A percentile compares a stretch with the other conserved stretches of the same genome.
These are phyloP conservation scores for Drosophila willistoni DNA, from an alignment of 1,140 invertebrate genomes.

Conservation along the genomic window DNA sequence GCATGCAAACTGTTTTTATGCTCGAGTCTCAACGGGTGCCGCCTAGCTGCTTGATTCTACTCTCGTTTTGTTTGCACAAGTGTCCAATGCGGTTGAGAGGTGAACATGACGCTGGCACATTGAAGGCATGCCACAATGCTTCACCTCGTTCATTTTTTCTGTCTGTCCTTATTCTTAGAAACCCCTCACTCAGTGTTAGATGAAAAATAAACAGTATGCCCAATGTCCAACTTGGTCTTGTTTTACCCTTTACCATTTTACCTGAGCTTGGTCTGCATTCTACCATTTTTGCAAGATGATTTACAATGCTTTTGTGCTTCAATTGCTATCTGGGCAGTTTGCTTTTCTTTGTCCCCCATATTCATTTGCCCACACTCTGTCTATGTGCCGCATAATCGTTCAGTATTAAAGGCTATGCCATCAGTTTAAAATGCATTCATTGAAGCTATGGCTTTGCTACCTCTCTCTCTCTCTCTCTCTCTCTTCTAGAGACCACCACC, in stretches of 20 bases:
- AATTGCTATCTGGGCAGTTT: not conserved
- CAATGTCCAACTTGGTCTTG: slow-evolving; percentile 43
- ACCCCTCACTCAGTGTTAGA: slow-evolving; percentile 52
- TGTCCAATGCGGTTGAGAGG: slow-evolving; percentile 78
- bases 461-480: too few species aligned
- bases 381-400: slow-evolving; percentile 74
- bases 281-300: slow-evolving; percentile 8
- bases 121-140: slow-evolving; percentile 23
- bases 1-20: slow-evolving; percentile 72
- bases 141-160: not conserved
- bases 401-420: slow-evolving; percentile 54
- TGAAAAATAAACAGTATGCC: slow-evolving; percentile 78
- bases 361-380: slow-evolving; percentile 53
- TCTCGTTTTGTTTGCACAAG: slow-evolving; percentile 68
- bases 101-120: slow-evolving; percentile 63
- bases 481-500: not conserved
- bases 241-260: slow-evolving; percentile 24
- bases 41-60: slow-evolving; percentile 33
- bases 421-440: slow-evolving; percentile 55
- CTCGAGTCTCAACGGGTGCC: slow-evolving; percentile 35
- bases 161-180: not conserved
- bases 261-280: slow-evolving; percentile 42
- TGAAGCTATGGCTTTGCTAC: slow-evolving; percentile 17
- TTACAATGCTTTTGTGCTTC: slow-evolving; percentile 5
- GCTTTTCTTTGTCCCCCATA: slow-evolving; percentile 25